These are phyloP conservation scores for Oxyscelio sp. DNA, from an alignment of 2,888 invertebrate genomes.

Conservation along the genomic window DNA sequence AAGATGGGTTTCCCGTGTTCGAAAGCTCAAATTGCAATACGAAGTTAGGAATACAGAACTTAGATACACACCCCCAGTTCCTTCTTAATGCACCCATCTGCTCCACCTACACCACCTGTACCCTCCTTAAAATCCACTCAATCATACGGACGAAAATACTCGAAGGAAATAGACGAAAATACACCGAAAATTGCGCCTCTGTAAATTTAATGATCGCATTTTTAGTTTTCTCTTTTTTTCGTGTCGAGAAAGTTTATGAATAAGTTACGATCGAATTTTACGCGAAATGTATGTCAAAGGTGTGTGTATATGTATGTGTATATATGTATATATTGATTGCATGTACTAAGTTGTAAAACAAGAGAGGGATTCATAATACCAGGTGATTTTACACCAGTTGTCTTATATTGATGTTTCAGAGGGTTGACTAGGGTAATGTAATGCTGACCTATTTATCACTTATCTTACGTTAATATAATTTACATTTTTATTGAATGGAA, in stretches of 20 bases:
- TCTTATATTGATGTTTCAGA: background rate
- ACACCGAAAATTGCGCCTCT: too few species aligned
- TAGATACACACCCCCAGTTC: slow-evolving; percentile 71
- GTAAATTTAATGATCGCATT: too few species aligned
- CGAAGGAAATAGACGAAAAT: slow-evolving; percentile 21
- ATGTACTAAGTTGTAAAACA: slow-evolving; percentile 6
- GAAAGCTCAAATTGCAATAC: too few species aligned
- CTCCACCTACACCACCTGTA: slow-evolving; percentile 78
- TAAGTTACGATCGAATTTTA: background rate
- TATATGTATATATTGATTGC: slow-evolving; percentile 1
- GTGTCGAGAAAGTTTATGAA: too few species aligned
- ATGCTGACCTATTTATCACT: background rate
- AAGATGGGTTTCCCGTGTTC: too few species aligned
- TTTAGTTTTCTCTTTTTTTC: too few species aligned
- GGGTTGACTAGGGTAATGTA: background rate
- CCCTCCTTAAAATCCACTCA: slow-evolving; percentile 75
- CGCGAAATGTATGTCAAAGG: background rate
- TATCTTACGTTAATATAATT: background rate
- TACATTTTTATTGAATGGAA: background rate
- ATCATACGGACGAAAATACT: slow-evolving; percentile 42
- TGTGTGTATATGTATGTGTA: too few species aligned
- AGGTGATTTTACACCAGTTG: background rate
- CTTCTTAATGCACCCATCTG: slow-evolving; percentile 69
- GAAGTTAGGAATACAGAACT: too few species aligned
- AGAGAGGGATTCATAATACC: slow-evolving; percentile 8